phyloP scores from a whole-genome alignment of 2,113 vertebrate genomes.

The Erinaceus europaeus region DNA sequence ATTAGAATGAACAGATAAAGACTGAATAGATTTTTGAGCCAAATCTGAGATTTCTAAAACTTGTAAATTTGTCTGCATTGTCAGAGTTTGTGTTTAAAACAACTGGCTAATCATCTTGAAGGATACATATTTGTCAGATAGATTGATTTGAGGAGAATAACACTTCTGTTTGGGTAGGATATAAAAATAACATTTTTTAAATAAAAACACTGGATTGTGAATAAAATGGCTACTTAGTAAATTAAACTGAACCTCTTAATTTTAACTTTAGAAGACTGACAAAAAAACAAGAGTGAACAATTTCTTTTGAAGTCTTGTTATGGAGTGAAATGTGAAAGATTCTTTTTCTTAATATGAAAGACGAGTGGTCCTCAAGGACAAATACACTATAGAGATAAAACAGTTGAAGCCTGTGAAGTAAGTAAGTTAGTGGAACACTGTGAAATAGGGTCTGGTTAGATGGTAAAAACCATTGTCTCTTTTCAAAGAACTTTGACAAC shows the following conservation, averaged over 20 bases:
- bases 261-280: not conserved
- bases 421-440: not conserved
- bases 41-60: not conserved
- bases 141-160: not conserved
- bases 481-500: not conserved
- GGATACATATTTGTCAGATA: not conserved
- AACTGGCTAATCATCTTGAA: not conserved
- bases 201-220: not conserved
- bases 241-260: not conserved
- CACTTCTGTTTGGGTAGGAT: not conserved
- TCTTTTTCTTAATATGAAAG: not conserved
- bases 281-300: not conserved
- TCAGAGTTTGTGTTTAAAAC: not conserved
- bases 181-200: not conserved
- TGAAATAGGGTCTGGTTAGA: not conserved
- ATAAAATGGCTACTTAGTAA: not conserved
- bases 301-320: not conserved
- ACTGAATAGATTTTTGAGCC: not conserved
- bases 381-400: not conserved
- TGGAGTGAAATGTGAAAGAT: not conserved
- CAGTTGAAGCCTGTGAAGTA: not conserved
- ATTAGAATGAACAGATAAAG: slow-evolving; percentile 20
- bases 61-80: not conserved
- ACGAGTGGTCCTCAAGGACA: not conserved
- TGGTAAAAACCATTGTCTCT: not conserved